Percentiles rank a stretch among this genome's conserved stretches.
Evolutionary conservation across 2,797 vertebrate species (phyloP).

Genomic region (Pangasius macronema): DNA sequence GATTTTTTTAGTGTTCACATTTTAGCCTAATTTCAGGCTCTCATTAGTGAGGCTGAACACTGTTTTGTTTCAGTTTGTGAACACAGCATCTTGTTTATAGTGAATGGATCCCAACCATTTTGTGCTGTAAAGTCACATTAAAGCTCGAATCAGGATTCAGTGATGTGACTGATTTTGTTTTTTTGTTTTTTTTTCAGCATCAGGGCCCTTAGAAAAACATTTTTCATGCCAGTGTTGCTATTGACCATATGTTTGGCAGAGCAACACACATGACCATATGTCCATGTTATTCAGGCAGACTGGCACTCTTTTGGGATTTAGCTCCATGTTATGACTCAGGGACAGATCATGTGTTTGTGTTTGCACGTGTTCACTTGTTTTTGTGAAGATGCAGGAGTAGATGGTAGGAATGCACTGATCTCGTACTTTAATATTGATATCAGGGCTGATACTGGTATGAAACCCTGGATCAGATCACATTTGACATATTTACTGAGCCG

Average conservation of each 20-base stretch:
- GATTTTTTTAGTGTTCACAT: neutral
- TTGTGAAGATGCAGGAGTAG: neutral
- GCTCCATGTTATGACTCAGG: conserved; percentile 25
- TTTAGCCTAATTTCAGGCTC: neutral
- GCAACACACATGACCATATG: conserved; percentile 40
- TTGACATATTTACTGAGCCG: neutral
- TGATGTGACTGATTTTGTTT: neutral
- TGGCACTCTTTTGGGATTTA: conserved; percentile 26
- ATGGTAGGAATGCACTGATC: neutral
- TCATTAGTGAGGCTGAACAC: neutral
- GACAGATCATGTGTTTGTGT: conserved; percentile 11
- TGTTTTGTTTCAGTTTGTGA: neutral
- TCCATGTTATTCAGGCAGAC: conserved; percentile 41
- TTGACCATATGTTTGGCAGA: conserved; percentile 43
- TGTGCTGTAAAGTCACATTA: neutral
- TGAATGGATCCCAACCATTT: neutral
- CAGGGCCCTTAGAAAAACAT: neutral
- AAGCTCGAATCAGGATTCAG: neutral
- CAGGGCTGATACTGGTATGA: neutral
- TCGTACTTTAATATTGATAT: neutral
- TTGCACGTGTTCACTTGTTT: neutral
- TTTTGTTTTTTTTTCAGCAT: neutral
- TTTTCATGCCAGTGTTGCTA: conserved; percentile 19
- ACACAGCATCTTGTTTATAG: too few species aligned
- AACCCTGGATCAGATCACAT: neutral